Evolutionary conservation across 2,113 vertebrate species (phyloP).

Genomic region (Orientallactaga bullata): DNA sequence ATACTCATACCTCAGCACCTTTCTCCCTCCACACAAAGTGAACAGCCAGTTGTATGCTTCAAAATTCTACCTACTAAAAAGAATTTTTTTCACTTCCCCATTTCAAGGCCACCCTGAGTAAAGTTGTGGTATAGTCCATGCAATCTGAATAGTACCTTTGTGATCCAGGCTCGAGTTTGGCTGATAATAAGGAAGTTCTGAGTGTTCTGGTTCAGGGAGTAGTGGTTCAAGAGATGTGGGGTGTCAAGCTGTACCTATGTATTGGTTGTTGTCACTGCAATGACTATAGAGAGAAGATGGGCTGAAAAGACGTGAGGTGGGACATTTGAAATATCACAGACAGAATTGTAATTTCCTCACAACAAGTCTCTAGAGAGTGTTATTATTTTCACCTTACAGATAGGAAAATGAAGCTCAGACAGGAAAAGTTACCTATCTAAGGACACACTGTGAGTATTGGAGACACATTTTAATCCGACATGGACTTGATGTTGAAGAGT

Average conservation of each 20-base stretch:
- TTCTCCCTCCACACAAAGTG: neutral
- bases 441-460: neutral
- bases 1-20: neutral
- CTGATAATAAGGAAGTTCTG: neutral
- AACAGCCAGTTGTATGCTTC: neutral
- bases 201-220: neutral
- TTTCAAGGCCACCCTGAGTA: neutral
- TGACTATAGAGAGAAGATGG: neutral
- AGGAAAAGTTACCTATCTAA: neutral
- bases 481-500: neutral
- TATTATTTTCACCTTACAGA: constrained; percentile 18
- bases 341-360: neutral
- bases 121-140: neutral
- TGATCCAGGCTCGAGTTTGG: neutral
- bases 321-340: neutral
- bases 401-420: neutral
- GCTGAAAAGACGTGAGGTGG: neutral
- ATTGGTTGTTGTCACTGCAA: neutral
- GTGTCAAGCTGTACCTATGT: neutral
- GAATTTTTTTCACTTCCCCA: neutral
- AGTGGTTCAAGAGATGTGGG: neutral
- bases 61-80: neutral
- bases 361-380: neutral
- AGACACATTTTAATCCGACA: neutral
- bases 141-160: neutral